phyloP scores from a whole-genome alignment of 2,888 invertebrate genomes.

The Automeris io region DNA sequence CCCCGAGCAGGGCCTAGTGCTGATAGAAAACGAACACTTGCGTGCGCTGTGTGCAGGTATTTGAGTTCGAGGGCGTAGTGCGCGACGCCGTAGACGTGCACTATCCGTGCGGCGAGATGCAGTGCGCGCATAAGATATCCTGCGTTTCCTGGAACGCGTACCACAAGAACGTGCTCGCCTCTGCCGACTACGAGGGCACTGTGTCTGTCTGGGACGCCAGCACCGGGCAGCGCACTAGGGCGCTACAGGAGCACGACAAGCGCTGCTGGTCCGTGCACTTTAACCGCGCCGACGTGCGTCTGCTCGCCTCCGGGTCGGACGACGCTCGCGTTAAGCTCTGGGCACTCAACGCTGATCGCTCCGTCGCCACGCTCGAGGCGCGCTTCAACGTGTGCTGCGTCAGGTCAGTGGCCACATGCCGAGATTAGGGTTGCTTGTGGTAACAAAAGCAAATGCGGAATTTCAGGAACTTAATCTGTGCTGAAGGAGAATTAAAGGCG shows the following conservation, averaged over 20 bases:
- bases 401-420: too few species aligned
- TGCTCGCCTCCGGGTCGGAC: conserved; percentile 95
- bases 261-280: conserved; percentile 98
- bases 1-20: too few species aligned
- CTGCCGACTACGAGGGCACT: conserved; percentile 96
- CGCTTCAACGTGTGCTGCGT: conserved; percentile 98
- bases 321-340: conserved; percentile 95
- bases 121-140: conserved; percentile 94
- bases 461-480: too few species aligned
- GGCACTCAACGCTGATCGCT: conserved; percentile 90
- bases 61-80: conserved; percentile 91
- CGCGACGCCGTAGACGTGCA: conserved; percentile 93
- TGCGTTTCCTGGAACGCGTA: conserved; percentile 97
- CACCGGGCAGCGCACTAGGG: conserved; percentile 84
- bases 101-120: conserved; percentile 94
- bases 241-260: conserved; percentile 90
- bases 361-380: conserved; percentile 90
- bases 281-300: conserved; percentile 91
- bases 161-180: conserved; percentile 88
- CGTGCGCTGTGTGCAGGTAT: conserved; percentile 77
- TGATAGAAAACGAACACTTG: too few species aligned
- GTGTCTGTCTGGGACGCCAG: conserved; percentile 95
- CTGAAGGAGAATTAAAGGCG: too few species aligned
- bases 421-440: too few species aligned
- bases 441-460: too few species aligned